phyloP scores from a whole-genome alignment of 2,888 invertebrate genomes.

The Phalera bucephala region DNA sequence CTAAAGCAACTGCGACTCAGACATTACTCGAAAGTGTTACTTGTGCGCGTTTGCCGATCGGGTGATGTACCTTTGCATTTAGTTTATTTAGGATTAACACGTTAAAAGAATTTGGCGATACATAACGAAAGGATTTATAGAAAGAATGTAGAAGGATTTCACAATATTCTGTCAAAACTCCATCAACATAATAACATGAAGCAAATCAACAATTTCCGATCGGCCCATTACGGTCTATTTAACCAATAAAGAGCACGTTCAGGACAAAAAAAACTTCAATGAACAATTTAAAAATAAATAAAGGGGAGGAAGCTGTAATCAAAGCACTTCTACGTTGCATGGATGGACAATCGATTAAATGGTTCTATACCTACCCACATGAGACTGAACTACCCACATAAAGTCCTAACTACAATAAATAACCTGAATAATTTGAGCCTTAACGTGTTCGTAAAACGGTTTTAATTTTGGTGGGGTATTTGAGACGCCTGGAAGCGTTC shows the following conservation, averaged over 20 bases:
- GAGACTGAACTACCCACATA: no score
- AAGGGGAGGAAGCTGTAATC: constrained; percentile 73
- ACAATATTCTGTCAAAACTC: no score
- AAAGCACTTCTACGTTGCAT: constrained; percentile 68
- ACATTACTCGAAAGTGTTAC: no score
- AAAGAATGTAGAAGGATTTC: no score
- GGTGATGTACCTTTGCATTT: no score
- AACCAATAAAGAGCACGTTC: constrained; percentile 40
- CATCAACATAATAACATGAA: no score
- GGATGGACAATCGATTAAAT: constrained; percentile 74
- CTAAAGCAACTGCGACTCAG: no score
- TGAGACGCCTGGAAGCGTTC: constrained; percentile 5
- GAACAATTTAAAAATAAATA: constrained; percentile 70
- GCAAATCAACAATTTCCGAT: constrained; percentile 11
- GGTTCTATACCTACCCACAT: constrained; percentile 40
- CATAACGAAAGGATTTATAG: no score
- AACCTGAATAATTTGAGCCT: constrained; percentile 11
- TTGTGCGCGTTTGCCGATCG: no score
- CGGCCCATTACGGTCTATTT: constrained; percentile 40
- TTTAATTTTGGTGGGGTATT: constrained; percentile 5
- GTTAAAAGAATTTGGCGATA: no score
- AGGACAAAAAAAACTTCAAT: constrained; percentile 46
- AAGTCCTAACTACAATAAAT: constrained; percentile 14
- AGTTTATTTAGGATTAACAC: no score
- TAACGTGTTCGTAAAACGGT: constrained; percentile 2